phyloP scores from a whole-genome alignment of 2,797 vertebrate species.

The Chelmon rostratus region DNA sequence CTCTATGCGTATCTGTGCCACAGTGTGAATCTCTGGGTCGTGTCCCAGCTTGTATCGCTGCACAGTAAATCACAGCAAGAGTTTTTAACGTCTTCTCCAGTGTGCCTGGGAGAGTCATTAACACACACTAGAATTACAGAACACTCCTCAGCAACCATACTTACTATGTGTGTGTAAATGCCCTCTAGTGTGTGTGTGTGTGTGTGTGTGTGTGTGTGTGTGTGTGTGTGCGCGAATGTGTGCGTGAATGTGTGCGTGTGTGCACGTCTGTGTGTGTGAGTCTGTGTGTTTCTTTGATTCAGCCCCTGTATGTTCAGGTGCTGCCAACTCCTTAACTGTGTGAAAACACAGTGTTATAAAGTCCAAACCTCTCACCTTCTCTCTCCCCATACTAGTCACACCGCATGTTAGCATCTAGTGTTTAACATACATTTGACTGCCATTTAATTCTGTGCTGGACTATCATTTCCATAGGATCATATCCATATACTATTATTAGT shows the following conservation, averaged over 20 bases:
- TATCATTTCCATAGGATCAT: slow-evolving; percentile 76
- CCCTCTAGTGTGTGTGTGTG: slow-evolving; percentile 36
- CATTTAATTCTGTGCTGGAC: slow-evolving; percentile 77
- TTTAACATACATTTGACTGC: slow-evolving; percentile 80
- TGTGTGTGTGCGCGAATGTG: slow-evolving; percentile 34
- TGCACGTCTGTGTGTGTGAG: slow-evolving; percentile 39
- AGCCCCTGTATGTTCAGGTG: slow-evolving; percentile 63
- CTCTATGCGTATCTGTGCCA: slow-evolving; percentile 44
- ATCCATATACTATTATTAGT: slow-evolving; percentile 80
- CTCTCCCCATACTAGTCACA: slow-evolving; percentile 1
- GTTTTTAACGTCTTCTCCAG: slow-evolving; percentile 82
- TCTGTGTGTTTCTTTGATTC: slow-evolving; percentile 53
- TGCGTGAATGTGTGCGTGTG: slow-evolving; percentile 29
- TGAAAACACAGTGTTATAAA: slow-evolving; percentile 52
- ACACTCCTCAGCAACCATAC: slow-evolving; percentile 69
- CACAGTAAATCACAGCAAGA: slow-evolving; percentile 82
- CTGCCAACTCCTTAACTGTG: slow-evolving; percentile 43
- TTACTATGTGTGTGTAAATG: slow-evolving; percentile 50
- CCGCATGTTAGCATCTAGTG: slow-evolving; percentile 42
- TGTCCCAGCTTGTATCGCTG: slow-evolving; percentile 83
- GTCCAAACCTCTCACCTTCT: slow-evolving; percentile 25
- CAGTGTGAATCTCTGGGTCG: slow-evolving; percentile 76
- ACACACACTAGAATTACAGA: slow-evolving; percentile 79
- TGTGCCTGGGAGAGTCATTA: slow-evolving; percentile 84
- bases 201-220: no score